phyloP scores from a whole-genome alignment of 1,140 invertebrate species.

The Sinella curviseta region DNA sequence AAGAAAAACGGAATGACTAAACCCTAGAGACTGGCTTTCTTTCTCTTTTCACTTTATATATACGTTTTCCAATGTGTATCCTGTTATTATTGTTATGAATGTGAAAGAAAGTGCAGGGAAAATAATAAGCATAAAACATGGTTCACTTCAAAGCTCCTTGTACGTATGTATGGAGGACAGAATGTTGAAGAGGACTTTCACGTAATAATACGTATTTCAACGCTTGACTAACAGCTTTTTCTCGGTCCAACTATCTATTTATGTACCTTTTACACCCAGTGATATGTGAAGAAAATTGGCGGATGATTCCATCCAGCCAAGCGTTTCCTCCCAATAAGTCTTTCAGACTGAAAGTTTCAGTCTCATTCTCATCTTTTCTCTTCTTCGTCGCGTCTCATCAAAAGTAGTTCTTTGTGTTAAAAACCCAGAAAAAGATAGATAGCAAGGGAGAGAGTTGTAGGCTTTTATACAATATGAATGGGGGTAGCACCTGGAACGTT shows the following conservation, averaged over 20 bases:
- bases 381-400: neutral
- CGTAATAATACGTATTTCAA: constrained; percentile 19
- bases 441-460: too few relatives aligned
- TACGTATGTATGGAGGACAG: too few relatives aligned
- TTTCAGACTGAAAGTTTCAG: too few relatives aligned
- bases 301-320: constrained; percentile 32
- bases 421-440: too few relatives aligned
- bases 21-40: neutral
- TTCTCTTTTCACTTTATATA: neutral
- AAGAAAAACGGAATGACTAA: neutral
- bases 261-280: constrained; percentile 35
- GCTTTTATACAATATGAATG: too few relatives aligned
- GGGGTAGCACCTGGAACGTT: too few relatives aligned
- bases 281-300: constrained; percentile 47
- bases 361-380: neutral
- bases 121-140: neutral
- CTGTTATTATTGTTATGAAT: neutral
- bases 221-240: constrained; percentile 46
- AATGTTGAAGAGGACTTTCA: neutral
- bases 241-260: constrained; percentile 42
- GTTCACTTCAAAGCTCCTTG: neutral
- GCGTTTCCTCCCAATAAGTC: neutral
- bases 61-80: neutral
- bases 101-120: neutral
- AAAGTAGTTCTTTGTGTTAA: constrained; percentile 24